phyloP scores from a whole-genome alignment of 2,888 invertebrate species.

The Plebejus melissa region DNA sequence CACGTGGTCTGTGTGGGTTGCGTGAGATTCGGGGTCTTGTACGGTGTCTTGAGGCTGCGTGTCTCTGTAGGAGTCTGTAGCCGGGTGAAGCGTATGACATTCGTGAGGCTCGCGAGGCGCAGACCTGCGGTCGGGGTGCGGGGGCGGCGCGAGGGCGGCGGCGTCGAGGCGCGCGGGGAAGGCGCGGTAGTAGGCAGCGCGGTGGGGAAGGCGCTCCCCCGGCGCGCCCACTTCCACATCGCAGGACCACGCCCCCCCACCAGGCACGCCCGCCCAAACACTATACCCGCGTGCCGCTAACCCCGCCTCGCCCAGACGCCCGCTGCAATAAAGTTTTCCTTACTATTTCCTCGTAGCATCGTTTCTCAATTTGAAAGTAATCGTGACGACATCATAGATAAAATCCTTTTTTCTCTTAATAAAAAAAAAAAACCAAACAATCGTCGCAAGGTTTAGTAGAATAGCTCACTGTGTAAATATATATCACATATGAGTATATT shows the following conservation, averaged over 20 bases:
- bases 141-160: conserved; percentile 63
- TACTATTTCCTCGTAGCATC: conserved; percentile 20
- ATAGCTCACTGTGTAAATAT: too few relatives aligned
- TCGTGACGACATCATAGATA: neutral
- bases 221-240: conserved; percentile 92
- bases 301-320: conserved; percentile 67
- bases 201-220: conserved; percentile 86
- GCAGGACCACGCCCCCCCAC: conserved; percentile 79
- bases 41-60: neutral
- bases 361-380: neutral
- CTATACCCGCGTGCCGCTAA: conserved; percentile 65
- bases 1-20: too few relatives aligned
- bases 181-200: conserved; percentile 85
- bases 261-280: conserved; percentile 58
- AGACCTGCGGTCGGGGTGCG: conserved; percentile 66
- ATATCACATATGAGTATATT: neutral
- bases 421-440: too few relatives aligned
- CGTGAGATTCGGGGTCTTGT: neutral
- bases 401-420: too few relatives aligned
- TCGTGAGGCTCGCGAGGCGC: conserved; percentile 34
- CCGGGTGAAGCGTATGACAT: neutral
- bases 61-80: neutral
- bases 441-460: too few relatives aligned
- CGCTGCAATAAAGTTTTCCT: conserved; percentile 53
- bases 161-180: conserved; percentile 93